A percentile compares a stretch with the other conserved stretches of the same genome.
Conservation (phyloP, 2,113 vertebrate genomes). For the Grallaria varia region DNA sequence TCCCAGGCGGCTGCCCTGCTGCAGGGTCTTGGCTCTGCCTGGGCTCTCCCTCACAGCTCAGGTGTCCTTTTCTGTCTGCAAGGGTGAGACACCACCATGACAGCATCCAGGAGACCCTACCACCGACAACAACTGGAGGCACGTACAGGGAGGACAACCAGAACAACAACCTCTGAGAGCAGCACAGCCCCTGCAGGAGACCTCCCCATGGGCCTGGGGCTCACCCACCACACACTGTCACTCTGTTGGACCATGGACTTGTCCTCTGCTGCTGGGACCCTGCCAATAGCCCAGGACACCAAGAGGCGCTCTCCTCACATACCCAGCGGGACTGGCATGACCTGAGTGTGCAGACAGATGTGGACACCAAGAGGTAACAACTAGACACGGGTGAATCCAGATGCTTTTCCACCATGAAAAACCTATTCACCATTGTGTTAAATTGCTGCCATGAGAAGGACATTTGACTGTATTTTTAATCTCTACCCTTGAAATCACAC, state of each 20-base stretch:
- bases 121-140: slow-evolving; percentile 46
- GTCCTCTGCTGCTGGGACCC: neutral
- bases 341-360: neutral
- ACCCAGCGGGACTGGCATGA: neutral
- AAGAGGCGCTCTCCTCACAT: neutral
- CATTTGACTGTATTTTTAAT: neutral
- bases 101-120: slow-evolving; percentile 23
- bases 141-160: slow-evolving; percentile 12
- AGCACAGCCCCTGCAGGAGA: neutral
- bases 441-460: neutral
- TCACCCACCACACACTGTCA: neutral
- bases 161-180: slow-evolving; percentile 50
- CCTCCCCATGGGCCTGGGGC: neutral
- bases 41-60: neutral
- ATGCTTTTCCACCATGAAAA: neutral
- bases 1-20: rapidly evolving
- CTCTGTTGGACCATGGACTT: rapidly evolving
- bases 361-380: neutral
- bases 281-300: neutral
- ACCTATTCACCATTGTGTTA: neutral
- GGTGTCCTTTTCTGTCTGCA: neutral
- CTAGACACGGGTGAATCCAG: neutral
- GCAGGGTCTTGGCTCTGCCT: neutral
- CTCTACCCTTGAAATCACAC: neutral
- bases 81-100: slow-evolving; percentile 59